These are phyloP conservation scores for Calidris pygmaea DNA, from an alignment of 2,113 vertebrate species.

Conservation along the genomic window DNA sequence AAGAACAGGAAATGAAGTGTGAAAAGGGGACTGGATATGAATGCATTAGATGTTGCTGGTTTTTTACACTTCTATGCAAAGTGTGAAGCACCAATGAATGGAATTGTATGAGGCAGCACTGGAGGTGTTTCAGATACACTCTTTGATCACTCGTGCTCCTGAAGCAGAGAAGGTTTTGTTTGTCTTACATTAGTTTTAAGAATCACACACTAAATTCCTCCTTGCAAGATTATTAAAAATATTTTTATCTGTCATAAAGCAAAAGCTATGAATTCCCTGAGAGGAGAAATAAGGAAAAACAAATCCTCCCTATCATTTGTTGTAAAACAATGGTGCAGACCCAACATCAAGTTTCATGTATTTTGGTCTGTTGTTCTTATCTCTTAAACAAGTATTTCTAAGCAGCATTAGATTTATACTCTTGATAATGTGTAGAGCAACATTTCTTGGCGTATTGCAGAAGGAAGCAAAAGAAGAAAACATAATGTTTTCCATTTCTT, in stretches of 20 bases:
- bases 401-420: slow-evolving; percentile 39
- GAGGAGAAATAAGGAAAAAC: neutral
- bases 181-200: neutral
- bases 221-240: slow-evolving; percentile 41
- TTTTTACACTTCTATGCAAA: neutral
- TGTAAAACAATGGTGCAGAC: neutral
- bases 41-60: neutral
- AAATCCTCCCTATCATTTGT: neutral
- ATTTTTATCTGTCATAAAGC: slow-evolving; percentile 49
- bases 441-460: neutral
- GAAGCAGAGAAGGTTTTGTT: neutral
- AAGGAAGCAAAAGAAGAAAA: neutral
- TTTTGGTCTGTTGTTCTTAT: slow-evolving; percentile 12
- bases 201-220: neutral
- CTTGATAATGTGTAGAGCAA: neutral
- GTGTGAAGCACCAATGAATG: neutral
- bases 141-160: neutral
- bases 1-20: neutral
- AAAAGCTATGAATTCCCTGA: slow-evolving; percentile 8
- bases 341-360: neutral
- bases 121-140: neutral
- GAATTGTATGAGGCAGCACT: neutral
- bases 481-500: neutral
- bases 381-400: slow-evolving; percentile 34
- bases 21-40: neutral